Base-by-base conservation (phyloP, 1,140 invertebrate genomes). In the Caerostris darwini region DNA sequence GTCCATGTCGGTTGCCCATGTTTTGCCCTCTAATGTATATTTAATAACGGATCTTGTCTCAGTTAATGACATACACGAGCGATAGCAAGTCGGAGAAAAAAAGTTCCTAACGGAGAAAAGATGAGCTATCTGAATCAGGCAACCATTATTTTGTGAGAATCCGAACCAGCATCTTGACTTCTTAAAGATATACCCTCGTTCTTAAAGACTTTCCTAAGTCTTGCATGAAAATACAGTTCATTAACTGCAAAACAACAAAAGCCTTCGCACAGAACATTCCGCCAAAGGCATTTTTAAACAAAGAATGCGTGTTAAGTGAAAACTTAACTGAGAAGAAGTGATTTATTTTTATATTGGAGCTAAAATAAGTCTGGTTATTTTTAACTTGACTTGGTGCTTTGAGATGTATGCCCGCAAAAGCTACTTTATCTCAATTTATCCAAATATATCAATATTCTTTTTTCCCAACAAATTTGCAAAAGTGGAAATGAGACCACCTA, bases 41-140 rank as follows among this genome's bases (percentile, higher is more conserved):
- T 93, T 93, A 93, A 93, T 93, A 93, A 93, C 92, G 92, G 61
- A 93, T 86, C 92, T 93, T 93, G 82, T 93, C 92, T 93, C 56
- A 14, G 64, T 83, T 93, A 93, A 93, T 93, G 92, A 93, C 92
- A 87, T 86, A 93, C 61, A 71, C 7, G 92, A 93, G n/a, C 59
- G 34, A 86, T 71, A 87, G 82, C 5, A 87, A 83, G 58, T 58
- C 17, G 67, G 34, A 19, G 83, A 58, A 81, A 58, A 81, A 85
- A 85, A 91, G 56, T 34, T 67, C 19, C 53, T 92, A 92, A 92
- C 83, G 82, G 61, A 86, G 57, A 86, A 87, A 93, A 93, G 92
- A 87, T 87, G 61, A 57, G n/a, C 67, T 87, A 82, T 91, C 83
- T 56, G 69, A 83, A 92, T 92, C 90, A 83, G 58, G 56, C 77